These are phyloP conservation scores for Panagrolaimus sp. DNA, from an alignment of 1,140 invertebrate species.

Conservation along the genomic window DNA sequence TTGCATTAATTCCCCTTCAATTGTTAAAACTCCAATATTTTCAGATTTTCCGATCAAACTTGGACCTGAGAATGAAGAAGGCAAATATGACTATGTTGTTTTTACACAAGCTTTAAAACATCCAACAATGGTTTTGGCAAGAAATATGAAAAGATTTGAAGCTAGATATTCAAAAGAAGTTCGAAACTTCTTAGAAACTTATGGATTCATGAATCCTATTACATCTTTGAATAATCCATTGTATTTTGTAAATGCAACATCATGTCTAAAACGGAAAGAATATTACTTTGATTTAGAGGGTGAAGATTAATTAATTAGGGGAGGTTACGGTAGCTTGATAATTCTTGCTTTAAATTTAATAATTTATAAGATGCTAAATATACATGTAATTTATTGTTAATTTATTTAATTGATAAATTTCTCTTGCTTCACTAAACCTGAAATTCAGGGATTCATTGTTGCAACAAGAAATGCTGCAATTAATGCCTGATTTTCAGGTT, in stretches of 20 bases:
- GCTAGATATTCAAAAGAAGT: slow-evolving; percentile 42
- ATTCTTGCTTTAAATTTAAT: too few species aligned
- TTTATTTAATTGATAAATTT: too few species aligned
- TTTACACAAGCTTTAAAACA: slow-evolving; percentile 50
- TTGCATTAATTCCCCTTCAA: too few species aligned
- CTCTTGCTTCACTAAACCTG: too few species aligned
- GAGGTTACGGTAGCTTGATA: too few species aligned
- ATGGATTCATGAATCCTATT: slow-evolving; percentile 44
- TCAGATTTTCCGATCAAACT: slow-evolving; percentile 52
- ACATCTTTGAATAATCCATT: slow-evolving; percentile 33
- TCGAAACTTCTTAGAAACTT: slow-evolving; percentile 41
- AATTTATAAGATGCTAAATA: too few species aligned
- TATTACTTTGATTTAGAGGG: slow-evolving; percentile 22
- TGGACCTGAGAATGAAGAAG: slow-evolving; percentile 34
- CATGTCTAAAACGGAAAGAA: slow-evolving; percentile 27
- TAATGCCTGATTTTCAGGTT: too few species aligned
- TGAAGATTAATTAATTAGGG: neutral
- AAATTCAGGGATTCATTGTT: too few species aligned
- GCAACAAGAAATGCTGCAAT: too few species aligned
- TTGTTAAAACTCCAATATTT: too few species aligned
- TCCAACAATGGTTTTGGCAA: slow-evolving; percentile 51
- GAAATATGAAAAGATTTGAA: slow-evolving; percentile 42
- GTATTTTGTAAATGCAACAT: slow-evolving; percentile 37
- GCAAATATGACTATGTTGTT: slow-evolving; percentile 49
- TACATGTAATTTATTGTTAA: too few species aligned